A percentile compares a stretch with the other conserved stretches of the same genome.
These are phyloP conservation scores for Cavia aperea DNA, from an alignment of 2,113 vertebrate species.

Conservation along the genomic window DNA sequence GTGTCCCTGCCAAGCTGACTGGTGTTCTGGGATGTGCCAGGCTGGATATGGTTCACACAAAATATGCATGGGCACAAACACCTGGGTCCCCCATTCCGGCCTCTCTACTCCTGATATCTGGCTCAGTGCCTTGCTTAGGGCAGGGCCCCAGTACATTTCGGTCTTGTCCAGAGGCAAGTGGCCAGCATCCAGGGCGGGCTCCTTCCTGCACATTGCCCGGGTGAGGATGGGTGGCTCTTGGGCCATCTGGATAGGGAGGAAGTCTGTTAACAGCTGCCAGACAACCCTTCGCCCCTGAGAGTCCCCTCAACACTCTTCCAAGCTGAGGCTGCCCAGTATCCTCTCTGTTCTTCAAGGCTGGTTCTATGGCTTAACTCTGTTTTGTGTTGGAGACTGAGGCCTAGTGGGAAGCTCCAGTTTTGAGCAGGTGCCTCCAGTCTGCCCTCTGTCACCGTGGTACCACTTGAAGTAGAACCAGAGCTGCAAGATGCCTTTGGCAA, in stretches of 20 bases:
- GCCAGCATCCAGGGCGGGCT: background rate
- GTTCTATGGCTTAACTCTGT: background rate
- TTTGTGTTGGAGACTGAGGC: background rate
- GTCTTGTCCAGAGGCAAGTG: background rate
- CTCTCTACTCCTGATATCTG: background rate
- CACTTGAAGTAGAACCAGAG: conserved; percentile 99
- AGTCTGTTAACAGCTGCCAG: rapidly evolving
- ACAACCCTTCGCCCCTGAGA: background rate
- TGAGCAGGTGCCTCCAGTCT: background rate
- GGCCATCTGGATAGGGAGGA: background rate
- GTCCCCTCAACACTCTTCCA: background rate
- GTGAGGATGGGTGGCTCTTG: too few species aligned
- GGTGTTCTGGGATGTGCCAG: background rate
- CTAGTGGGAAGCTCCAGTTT: background rate
- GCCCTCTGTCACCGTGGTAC: conserved; percentile 77
- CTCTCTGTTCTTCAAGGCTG: background rate
- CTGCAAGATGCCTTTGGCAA: conserved; percentile 97
- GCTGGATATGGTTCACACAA: background rate
- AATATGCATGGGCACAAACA: too few species aligned
- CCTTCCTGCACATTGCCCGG: too few species aligned
- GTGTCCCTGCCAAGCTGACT: background rate
- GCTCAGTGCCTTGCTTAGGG: rapidly evolving
- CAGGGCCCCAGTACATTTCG: background rate
- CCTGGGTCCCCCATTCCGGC: too few species aligned
- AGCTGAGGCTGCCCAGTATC: background rate